Evolutionary conservation across 1,140 invertebrate species (phyloP).

Genomic region (Linepithema humile): DNA sequence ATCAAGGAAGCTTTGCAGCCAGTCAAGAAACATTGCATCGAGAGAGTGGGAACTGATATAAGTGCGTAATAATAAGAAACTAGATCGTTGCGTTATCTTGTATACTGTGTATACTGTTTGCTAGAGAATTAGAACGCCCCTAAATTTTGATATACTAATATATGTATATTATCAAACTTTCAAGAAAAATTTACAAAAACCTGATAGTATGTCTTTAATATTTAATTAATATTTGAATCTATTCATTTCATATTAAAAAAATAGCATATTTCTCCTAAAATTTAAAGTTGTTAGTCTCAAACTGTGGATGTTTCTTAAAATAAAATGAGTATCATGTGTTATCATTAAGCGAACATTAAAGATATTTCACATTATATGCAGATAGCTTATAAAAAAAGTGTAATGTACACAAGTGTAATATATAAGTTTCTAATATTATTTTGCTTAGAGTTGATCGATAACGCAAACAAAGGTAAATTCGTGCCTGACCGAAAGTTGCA

Average conservation of each 20-base stretch:
- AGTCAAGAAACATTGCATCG: conserved; percentile 41
- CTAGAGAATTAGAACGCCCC: too few relatives aligned
- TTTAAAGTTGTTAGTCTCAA: not conserved
- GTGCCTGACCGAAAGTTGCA: conserved; percentile 52
- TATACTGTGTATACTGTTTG: not conserved
- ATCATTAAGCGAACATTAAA: not conserved
- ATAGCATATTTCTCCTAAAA: not conserved
- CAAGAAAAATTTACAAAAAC: not conserved
- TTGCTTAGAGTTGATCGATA: conserved; percentile 59
- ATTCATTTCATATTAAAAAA: not conserved
- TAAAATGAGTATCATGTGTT: too few relatives aligned
- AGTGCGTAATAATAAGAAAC: conserved; percentile 16
- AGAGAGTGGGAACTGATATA: conserved; percentile 1
- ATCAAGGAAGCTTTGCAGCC: conserved; percentile 16
- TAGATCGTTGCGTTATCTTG: not conserved
- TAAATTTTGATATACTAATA: too few relatives aligned
- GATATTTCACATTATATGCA: not conserved
- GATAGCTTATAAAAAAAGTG: not conserved
- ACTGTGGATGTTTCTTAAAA: not conserved
- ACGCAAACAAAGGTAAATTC: conserved; percentile 56
- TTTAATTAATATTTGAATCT: not conserved
- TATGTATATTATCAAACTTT: too few relatives aligned
- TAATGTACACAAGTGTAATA: not conserved
- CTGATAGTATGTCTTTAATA: not conserved
- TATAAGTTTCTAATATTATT: not conserved